Percentiles rank a stretch among this genome's conserved stretches.
Conservation (phyloP, 2,113 vertebrate genomes). For the Tricholaema leucomelas region DNA sequence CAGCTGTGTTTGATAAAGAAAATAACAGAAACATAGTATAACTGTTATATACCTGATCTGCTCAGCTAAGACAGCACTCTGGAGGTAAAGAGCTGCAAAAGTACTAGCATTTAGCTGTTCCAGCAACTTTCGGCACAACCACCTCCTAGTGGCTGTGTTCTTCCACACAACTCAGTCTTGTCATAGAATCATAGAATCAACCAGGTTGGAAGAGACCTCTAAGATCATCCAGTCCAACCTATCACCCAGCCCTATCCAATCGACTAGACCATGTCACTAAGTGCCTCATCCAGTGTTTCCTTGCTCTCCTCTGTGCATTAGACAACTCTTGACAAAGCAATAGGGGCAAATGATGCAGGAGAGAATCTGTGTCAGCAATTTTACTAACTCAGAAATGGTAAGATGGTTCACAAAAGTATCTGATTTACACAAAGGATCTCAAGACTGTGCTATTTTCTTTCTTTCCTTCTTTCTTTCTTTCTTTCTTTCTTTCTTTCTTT, state of each 20-base stretch:
- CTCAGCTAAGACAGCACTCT: background rate
- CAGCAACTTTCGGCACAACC: background rate
- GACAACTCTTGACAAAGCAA: background rate
- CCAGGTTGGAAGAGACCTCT: no score
- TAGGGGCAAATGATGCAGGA: background rate
- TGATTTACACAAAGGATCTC: background rate
- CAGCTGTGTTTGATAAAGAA: background rate
- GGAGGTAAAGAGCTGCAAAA: background rate
- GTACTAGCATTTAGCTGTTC: background rate
- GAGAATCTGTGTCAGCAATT: background rate
- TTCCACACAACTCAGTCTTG: background rate
- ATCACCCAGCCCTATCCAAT: no score
- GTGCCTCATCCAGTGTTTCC: no score
- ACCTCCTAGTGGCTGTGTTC: background rate
- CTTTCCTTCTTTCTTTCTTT: accelerated
- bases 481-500: background rate
- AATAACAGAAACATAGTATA: background rate
- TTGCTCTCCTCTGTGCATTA: background rate
- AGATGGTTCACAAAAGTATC: background rate
- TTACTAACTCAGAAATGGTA: background rate
- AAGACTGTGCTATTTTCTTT: background rate
- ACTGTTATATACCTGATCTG: background rate
- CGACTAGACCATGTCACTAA: no score
- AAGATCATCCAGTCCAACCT: no score
- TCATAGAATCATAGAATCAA: no score